Percentiles rank a stretch among this genome's conserved stretches.
These are phyloP conservation scores for Damaliscus lunatus DNA, from an alignment of 2,113 vertebrate species.

Conservation along the genomic window DNA sequence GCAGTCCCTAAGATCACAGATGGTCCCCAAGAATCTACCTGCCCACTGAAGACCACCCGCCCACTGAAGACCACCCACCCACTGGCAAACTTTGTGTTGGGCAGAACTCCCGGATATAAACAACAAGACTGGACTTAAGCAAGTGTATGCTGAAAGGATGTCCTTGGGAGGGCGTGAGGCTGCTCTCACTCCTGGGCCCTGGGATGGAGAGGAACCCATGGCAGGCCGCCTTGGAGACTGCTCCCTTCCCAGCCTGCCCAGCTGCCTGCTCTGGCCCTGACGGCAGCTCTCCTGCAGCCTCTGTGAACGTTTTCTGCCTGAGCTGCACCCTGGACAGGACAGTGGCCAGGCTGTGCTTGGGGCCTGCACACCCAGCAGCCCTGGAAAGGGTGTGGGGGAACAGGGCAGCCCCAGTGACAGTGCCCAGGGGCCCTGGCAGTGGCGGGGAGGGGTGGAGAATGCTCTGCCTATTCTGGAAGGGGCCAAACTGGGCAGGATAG, in stretches of 20 bases:
- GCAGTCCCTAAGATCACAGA: background rate
- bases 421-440: background rate
- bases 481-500: background rate
- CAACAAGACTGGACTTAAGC: background rate
- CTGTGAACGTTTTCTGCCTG: background rate
- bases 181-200: background rate
- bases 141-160: background rate
- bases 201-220: background rate
- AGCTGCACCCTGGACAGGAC: background rate
- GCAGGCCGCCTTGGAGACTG: background rate
- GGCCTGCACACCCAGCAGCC: background rate
- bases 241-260: background rate
- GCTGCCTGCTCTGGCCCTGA: background rate
- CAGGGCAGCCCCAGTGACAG: background rate
- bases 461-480: background rate
- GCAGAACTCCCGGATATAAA: background rate
- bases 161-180: background rate
- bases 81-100: background rate
- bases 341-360: background rate
- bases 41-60: background rate
- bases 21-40: background rate
- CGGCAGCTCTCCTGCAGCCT: background rate
- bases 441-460: too few species aligned
- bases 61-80: background rate
- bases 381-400: background rate